Percentiles rank a stretch among this genome's conserved stretches.
Conservation (phyloP, 2,797 vertebrate genomes). For the Myripristis jacobus region DNA sequence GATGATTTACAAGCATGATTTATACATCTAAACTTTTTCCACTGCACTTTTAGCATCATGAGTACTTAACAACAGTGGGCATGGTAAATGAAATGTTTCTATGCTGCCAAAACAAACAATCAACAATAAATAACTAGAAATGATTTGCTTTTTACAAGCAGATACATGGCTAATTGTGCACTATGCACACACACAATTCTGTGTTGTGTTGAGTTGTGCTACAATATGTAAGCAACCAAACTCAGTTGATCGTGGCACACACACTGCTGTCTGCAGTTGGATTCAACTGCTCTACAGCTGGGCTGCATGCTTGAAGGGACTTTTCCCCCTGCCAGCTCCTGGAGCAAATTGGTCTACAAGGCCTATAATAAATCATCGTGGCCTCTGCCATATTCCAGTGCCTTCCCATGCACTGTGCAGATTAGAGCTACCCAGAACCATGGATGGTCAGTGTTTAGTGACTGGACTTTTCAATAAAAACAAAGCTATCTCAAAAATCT, state of each 20-base stretch:
- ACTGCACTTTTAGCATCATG: no score
- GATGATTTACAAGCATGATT: no score
- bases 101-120: no score
- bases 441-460: not conserved
- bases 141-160: no score
- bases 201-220: not conserved
- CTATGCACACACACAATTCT: no score
- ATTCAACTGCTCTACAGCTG: conserved; percentile 30
- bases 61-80: no score
- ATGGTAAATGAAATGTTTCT: no score
- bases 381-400: conserved; percentile 2
- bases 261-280: conserved; percentile 7
- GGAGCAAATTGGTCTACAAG: conserved; percentile 31
- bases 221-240: not conserved
- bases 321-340: conserved; percentile 28
- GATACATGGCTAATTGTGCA: no score
- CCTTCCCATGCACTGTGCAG: not conserved
- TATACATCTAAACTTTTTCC: no score
- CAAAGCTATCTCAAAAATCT: not conserved
- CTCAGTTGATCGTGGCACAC: conserved; percentile 13
- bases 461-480: not conserved
- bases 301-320: conserved; percentile 32
- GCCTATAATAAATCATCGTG: conserved; percentile 32
- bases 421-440: not conserved
- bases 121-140: no score